Evolutionary conservation across 2,113 vertebrate genomes (phyloP).

Genomic region (Phocoena phocoena): DNA sequence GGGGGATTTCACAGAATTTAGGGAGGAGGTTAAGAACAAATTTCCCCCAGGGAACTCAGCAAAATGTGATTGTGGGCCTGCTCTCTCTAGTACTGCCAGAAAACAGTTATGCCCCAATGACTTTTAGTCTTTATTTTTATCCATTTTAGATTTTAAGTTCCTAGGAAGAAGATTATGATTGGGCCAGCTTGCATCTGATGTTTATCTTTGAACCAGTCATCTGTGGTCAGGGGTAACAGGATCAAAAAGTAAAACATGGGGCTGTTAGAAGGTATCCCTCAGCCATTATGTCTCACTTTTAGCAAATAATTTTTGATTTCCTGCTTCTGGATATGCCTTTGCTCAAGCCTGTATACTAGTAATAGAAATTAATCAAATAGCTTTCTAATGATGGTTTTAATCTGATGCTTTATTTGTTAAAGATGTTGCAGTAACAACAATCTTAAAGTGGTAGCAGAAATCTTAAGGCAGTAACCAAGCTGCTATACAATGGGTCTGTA

Average conservation of each 20-base stretch:
- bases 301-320: conserved; percentile 31
- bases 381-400: conserved; percentile 11
- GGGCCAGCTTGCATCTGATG: background rate
- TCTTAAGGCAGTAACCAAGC: background rate
- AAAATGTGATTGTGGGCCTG: background rate
- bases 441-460: background rate
- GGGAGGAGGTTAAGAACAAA: background rate
- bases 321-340: background rate
- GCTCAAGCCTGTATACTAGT: background rate
- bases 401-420: background rate
- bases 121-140: background rate
- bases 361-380: conserved; percentile 26
- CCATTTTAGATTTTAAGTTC: conserved; percentile 39
- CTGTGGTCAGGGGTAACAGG: background rate
- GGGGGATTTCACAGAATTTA: conserved; percentile 26
- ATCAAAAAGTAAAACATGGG: background rate
- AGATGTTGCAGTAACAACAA: background rate
- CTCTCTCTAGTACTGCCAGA: background rate
- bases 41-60: background rate
- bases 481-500: background rate
- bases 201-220: background rate
- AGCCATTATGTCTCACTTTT: background rate
- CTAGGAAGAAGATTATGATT: conserved; percentile 21
- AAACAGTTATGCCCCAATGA: background rate
- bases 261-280: background rate